These are phyloP conservation scores for Gnathonemus longibarbis DNA, from an alignment of 2,113 vertebrate species.

Conservation along the genomic window DNA sequence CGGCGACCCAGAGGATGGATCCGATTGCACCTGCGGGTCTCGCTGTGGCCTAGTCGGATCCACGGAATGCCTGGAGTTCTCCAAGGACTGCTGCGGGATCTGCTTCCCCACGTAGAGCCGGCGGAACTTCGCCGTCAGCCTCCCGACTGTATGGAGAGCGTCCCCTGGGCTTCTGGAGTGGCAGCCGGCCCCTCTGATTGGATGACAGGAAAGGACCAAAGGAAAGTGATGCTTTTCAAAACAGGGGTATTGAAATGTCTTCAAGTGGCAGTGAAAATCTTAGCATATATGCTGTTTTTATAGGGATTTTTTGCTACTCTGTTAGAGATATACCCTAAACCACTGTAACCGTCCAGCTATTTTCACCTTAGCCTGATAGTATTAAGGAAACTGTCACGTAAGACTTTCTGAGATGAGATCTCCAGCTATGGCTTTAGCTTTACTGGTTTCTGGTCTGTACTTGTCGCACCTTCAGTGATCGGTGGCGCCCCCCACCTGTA, in stretches of 20 bases:
- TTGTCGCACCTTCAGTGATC: background rate
- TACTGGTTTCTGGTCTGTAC: background rate
- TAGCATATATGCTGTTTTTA: background rate
- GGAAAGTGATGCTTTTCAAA: background rate
- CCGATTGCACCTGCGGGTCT: slow-evolving; percentile 68
- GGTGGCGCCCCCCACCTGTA: background rate
- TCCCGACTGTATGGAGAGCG: slow-evolving; percentile 28
- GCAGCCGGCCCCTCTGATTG: background rate
- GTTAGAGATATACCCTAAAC: background rate
- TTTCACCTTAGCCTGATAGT: background rate
- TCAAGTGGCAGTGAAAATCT: background rate
- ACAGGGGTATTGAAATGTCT: background rate
- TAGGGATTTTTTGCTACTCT: background rate
- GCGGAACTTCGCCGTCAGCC: background rate
- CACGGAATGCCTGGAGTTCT: slow-evolving; percentile 96
- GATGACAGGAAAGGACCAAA: background rate
- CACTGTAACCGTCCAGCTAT: background rate
- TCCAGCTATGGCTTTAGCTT: background rate
- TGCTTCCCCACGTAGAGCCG: slow-evolving; percentile 84
- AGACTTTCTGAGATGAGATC: background rate
- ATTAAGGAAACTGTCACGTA: background rate
- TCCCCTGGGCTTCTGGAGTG: background rate
- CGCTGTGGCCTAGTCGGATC: slow-evolving; percentile 97
- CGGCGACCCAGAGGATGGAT: slow-evolving; percentile 76
- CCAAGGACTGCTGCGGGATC: slow-evolving; percentile 98